Evolutionary conservation across 1,140 invertebrate genomes (phyloP).

Genomic region (Drosophila varians): DNA sequence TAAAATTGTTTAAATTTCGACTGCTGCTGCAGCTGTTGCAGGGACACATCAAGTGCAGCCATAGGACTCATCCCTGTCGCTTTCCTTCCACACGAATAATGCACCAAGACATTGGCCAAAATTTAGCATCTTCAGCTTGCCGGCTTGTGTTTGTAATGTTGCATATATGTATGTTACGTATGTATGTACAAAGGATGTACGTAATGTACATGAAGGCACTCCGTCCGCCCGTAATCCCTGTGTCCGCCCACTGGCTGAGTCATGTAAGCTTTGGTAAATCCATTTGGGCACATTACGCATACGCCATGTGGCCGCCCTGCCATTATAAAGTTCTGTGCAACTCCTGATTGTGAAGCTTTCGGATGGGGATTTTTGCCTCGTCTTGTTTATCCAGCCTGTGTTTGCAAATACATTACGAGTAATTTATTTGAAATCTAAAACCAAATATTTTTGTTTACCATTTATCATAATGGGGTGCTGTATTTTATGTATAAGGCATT

Average conservation of each 20-base stretch:
- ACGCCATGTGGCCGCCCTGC: constrained; percentile 47
- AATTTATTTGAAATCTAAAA: constrained; percentile 9
- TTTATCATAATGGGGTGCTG: background rate
- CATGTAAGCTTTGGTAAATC: constrained; percentile 34
- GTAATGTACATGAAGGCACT: constrained; percentile 1
- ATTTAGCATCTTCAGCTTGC: constrained; percentile 23
- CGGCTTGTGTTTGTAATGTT: constrained; percentile 11
- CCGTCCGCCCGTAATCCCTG: background rate
- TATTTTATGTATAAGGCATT: background rate
- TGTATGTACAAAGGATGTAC: too few species aligned
- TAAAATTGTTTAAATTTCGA: constrained; percentile 71
- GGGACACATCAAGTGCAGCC: constrained; percentile 74
- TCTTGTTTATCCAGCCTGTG: constrained; percentile 7
- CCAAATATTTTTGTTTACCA: constrained; percentile 3
- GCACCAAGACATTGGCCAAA: constrained; percentile 60
- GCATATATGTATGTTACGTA: background rate
- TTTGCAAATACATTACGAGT: constrained; percentile 5
- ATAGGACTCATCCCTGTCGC: background rate
- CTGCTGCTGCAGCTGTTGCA: constrained; percentile 53
- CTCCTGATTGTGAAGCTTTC: constrained; percentile 10
- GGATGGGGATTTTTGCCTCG: background rate
- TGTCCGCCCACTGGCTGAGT: constrained; percentile 1
- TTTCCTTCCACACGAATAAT: constrained; percentile 43
- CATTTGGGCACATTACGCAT: constrained; percentile 64
- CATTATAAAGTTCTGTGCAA: constrained; percentile 19